Evolutionary conservation across 2,888 invertebrate genomes (phyloP), one percentile per base, ranked within the genome.

Genomic region (Epistrophe grossulariae): DNA sequence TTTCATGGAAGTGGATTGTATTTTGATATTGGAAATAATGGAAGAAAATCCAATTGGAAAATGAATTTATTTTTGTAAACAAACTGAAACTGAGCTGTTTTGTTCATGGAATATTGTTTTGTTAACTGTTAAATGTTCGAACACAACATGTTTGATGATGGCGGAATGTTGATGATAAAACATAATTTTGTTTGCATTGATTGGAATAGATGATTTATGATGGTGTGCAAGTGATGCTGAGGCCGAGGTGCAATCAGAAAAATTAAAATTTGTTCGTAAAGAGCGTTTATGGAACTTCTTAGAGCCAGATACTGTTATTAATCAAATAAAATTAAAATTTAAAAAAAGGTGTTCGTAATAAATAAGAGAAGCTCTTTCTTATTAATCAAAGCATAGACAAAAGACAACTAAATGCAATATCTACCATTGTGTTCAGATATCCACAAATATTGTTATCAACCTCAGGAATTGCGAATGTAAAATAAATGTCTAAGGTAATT

Each of bases 141-240:
- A 10, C 6, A 7, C 24, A 55, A 70, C 70, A 55, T 70, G 70
- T 70, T 70, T n/a, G 70, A 40, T 70, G 52, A 70, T 70, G 70
- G 70, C 55, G 40, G 70, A 70, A 13, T 19, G 9, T 48, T 48
- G 17, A 31, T 48, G 64, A 45, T 64, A 66, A 66, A 48, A 66
- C 28, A 28, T 28, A 28, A 45, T n/a, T 45, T 13, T 1, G 15
- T 45, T 45, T n/a, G 45, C n/a, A n/a, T 45, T 45, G 45, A 28
- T 62, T 40, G 43, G 28, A 8, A 10, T n/a, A 45, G 45, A 38
- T 40, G 11, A 10, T n/a, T 45, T 28, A 40, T 40, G 60, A 40
- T 59, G 35, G 17, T 35, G 11, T 17, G 35, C 2, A n/a, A 8
- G 35, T 35, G 35, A 31, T 31, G 31, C 31, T 35, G 35, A 57